Evolutionary conservation across 1,140 invertebrate species (phyloP), one percentile per base, ranked within the genome.

Genomic region (Amphibalanus amphitrite): DNA sequence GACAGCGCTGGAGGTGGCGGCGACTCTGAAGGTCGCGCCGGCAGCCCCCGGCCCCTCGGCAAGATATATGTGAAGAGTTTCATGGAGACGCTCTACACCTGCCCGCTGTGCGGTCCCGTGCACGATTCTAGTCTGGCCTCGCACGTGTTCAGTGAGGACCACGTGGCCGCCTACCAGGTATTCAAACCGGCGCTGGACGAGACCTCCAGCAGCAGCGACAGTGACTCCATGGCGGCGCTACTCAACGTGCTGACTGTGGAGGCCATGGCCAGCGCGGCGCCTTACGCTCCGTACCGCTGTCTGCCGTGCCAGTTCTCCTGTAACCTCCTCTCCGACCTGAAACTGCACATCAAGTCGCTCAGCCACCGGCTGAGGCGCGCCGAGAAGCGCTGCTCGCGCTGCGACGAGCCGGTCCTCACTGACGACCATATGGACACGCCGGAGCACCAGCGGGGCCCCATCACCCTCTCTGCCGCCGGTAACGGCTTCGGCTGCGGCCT

Each of bases 301-400:
- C 47, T 17, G 10, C 47, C 47, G 47, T 59, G 47, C 17, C 29
- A 69, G 71, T 72, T 72, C 71, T 72, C 71, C 59, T 74, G 71
- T 71, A 72, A 74, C 40, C 71, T 71, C 25, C 47, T 69, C 40
- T 69, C 72, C 33, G 73, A 74, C 70, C 47, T 74, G 29, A 38
- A 71, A 33, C 71, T 69, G 3, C 71, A 74, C 65, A 38, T 71
- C 33, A 69, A 47, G 10, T 8, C 47, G 6, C 6, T 3, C 13
- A 20, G 47, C 6, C 47, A 59, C 47, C 23, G 47, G 47, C 47
- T 59, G 47, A 8, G 47, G 10, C 47, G 47, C 47, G 10, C 13
- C 6, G 6, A 20, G 10, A 59, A 59, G 23, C 47, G 47, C 47
- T 59, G 47, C 47, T 59, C 47, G 6, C 6, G 10, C 47, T 59